Evolutionary conservation across 2,113 vertebrate genomes (phyloP), one percentile per base, ranked within the genome.

Genomic region (Scortum barcoo): DNA sequence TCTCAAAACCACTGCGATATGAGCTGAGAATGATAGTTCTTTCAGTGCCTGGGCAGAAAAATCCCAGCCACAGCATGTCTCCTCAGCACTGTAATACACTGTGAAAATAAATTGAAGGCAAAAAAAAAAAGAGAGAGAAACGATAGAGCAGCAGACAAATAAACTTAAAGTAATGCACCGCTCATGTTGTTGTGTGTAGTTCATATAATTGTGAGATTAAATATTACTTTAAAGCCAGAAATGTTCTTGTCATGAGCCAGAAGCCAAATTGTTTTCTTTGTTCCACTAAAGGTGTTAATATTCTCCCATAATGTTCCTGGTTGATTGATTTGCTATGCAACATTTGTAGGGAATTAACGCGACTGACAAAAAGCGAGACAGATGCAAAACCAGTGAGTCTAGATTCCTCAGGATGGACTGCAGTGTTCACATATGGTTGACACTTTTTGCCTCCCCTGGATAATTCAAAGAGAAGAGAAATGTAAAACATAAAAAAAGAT

Each of bases 241-340:
- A 76, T 83, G 36, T 73, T 81, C 73, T 75, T 80, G 69, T 83
- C 51, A 53, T n/a, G 4, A 72, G 26, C 74, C 54, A 61, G 38
- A 62, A 74, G 20, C 70, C 51, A 33, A 53, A 75, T 88, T 62
- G 76, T 78, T 75, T 86, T 70, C 53, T 80, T 84, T 88, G 69
- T 85, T 85, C 74, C 57, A 54, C 36, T 61, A 26, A 81, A 86
- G 82, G 69, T 81, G 70, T 70, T 83, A 71, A 80, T 86, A 76
- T 77, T 80, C 87, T 78, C 57, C 53, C 17, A 10, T 77, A 68
- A 82, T 83, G 73, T 53, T 22, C 51, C 42, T 53, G 66, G 16
- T 50, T 58, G 69, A 84, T 76, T 1, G 48, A 80, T 74, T 83
- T 72, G 63, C 42, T 56, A 36, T 62, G 67, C 24, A n/a, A 53